These are phyloP conservation scores for Lepus timidus DNA, from an alignment of 2,113 vertebrate species.

Conservation along the genomic window DNA sequence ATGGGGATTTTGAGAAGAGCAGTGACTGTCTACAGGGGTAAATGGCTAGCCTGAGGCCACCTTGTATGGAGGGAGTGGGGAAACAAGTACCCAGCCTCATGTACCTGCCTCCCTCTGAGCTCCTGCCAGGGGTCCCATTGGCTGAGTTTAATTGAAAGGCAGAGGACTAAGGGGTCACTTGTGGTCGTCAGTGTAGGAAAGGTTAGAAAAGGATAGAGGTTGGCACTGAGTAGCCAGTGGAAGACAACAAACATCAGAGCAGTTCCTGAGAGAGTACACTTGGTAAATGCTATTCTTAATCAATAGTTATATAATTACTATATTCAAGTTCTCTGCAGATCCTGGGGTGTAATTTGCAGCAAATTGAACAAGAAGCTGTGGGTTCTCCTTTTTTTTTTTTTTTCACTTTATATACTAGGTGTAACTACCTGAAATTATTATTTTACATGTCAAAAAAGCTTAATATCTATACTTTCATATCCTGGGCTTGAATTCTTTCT, in stretches of 20 bases:
- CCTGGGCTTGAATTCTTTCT: neutral
- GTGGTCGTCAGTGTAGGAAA: neutral
- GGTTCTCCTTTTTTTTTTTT: neutral
- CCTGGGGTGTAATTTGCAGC: neutral
- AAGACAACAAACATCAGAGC: neutral
- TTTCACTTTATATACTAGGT: neutral
- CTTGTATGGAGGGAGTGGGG: rapidly evolving
- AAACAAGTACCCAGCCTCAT: neutral
- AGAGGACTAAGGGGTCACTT: neutral
- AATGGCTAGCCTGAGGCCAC: neutral
- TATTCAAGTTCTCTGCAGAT: neutral
- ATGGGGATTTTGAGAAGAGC: too few relatives aligned
- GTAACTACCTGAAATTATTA: neutral
- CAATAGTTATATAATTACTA: neutral
- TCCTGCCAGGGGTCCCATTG: neutral
- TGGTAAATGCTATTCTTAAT: neutral
- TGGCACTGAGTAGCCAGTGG: neutral
- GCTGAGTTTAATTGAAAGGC: neutral
- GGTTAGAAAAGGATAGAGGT: neutral
- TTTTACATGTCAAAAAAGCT: neutral
- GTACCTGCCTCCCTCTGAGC: neutral
- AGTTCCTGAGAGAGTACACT: neutral
- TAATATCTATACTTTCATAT: neutral
- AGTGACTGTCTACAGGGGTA: neutral
- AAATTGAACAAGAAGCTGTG: neutral